phyloP scores from a whole-genome alignment of 2,113 vertebrate genomes.

The Mellivora capensis region DNA sequence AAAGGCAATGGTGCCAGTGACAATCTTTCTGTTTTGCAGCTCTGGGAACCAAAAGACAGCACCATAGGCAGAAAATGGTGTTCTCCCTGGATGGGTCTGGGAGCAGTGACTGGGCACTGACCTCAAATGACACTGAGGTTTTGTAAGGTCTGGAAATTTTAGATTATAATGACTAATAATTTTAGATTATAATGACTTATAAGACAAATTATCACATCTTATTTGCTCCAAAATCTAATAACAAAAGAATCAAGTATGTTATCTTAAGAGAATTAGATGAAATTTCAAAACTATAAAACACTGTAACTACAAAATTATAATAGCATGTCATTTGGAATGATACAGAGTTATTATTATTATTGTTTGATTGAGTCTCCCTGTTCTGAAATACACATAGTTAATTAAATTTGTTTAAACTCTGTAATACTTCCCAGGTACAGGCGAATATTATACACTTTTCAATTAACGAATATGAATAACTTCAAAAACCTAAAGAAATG shows the following conservation, averaged over 20 bases:
- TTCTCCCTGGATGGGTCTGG: not conserved
- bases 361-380: not conserved
- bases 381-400: not conserved
- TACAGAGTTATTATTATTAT: not conserved
- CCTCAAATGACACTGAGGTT: not conserved
- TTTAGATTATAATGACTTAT: not conserved
- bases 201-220: not conserved
- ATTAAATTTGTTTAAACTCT: not conserved
- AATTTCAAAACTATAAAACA: not conserved
- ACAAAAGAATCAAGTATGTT: not conserved
- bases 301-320: not conserved
- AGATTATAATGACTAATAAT: not conserved
- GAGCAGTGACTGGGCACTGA: not conserved
- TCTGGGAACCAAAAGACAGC: not conserved
- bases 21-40: not conserved
- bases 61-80: not conserved
- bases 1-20: not conserved
- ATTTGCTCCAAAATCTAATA: not conserved
- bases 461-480: not conserved
- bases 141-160: not conserved
- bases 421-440: not conserved
- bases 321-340: not conserved
- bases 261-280: not conserved
- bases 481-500: not conserved
- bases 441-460: not conserved